phyloP scores from a whole-genome alignment of 2,113 vertebrate genomes.

The Pipa parva region DNA sequence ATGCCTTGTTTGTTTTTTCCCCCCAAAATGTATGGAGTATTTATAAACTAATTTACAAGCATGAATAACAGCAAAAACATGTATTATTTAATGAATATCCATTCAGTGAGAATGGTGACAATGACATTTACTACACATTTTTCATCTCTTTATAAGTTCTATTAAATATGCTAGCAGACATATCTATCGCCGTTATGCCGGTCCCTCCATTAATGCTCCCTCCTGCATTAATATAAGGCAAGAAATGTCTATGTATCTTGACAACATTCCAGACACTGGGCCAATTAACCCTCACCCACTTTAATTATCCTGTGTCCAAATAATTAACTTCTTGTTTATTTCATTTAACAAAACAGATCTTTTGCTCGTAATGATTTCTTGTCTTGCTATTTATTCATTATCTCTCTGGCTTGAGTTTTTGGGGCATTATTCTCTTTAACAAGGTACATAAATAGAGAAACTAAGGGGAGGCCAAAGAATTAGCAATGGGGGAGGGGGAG shows the following conservation, averaged over 20 bases:
- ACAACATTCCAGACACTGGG: slow-evolving; percentile 39
- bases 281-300: slow-evolving; percentile 56
- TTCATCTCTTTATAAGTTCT: too few relatives aligned
- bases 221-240: background rate
- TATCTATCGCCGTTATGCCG: too few relatives aligned
- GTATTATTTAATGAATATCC: too few relatives aligned
- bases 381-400: slow-evolving; percentile 60
- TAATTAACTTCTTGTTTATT: slow-evolving; percentile 63
- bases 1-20: too few relatives aligned
- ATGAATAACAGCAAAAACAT: too few relatives aligned
- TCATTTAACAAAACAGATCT: slow-evolving; percentile 51
- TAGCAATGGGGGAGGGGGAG: too few relatives aligned
- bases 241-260: slow-evolving; percentile 19
- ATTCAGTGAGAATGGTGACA: too few relatives aligned
- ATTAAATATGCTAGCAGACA: background rate
- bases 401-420: slow-evolving; percentile 54
- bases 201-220: background rate
- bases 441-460: slow-evolving; percentile 16
- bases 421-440: slow-evolving; percentile 45
- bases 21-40: too few relatives aligned
- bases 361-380: slow-evolving; percentile 59
- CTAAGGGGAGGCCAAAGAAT: background rate
- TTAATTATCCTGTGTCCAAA: slow-evolving; percentile 61
- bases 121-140: too few relatives aligned
- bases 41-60: too few relatives aligned